Evolutionary conservation across 2,888 invertebrate species (phyloP).

Genomic region (Diachrysia chrysitis): DNA sequence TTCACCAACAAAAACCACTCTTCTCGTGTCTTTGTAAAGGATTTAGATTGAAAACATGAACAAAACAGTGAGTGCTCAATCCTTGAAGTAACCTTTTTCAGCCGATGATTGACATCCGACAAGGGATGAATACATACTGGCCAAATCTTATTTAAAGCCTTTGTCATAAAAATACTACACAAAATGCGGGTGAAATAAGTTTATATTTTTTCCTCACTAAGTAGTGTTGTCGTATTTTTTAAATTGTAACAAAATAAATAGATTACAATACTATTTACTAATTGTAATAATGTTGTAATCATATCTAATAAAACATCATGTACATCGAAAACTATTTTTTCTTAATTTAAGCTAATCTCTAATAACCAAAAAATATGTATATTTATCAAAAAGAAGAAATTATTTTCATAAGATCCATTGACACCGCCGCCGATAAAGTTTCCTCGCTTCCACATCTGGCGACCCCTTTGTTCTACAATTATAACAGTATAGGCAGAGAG

Average conservation of each 20-base stretch:
- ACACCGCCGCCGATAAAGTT: slow-evolving; percentile 45
- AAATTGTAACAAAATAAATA: too few relatives aligned
- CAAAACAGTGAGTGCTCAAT: not conserved
- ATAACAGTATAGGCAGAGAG: slow-evolving; percentile 50
- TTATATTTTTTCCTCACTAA: too few relatives aligned
- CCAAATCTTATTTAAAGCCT: slow-evolving; percentile 6
- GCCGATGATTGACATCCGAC: slow-evolving; percentile 27
- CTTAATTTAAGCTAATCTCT: too few relatives aligned
- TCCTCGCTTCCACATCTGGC: slow-evolving; percentile 45
- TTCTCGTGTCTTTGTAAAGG: not conserved
- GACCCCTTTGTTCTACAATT: slow-evolving; percentile 57
- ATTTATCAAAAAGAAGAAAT: slow-evolving; percentile 20
- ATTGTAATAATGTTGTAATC: too few relatives aligned
- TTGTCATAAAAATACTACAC: not conserved
- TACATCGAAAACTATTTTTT: too few relatives aligned
- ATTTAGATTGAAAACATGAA: not conserved
- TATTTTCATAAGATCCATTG: slow-evolving; percentile 25
- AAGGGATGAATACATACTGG: slow-evolving; percentile 23
- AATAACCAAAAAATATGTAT: too few relatives aligned
- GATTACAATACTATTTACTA: too few relatives aligned
- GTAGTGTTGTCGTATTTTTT: too few relatives aligned
- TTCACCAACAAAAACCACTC: not conserved
- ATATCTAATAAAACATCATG: too few relatives aligned
- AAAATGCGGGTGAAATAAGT: too few relatives aligned
- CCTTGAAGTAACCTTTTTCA: slow-evolving; percentile 14